Base-by-base conservation (phyloP, 2,113 vertebrate genomes). In the Theropithecus gelada region DNA sequence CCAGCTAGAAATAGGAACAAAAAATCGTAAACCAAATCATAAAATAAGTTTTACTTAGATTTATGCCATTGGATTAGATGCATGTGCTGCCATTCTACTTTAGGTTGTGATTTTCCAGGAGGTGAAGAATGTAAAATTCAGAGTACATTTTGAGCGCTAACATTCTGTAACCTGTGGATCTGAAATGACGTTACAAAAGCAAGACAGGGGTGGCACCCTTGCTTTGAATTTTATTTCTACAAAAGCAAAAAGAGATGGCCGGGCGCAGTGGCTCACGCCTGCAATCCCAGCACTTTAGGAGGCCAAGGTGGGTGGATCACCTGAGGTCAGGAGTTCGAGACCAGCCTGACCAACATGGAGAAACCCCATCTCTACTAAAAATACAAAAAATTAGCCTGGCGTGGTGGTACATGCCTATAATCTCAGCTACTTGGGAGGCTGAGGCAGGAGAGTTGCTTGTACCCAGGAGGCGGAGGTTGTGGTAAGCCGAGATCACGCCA, bases 81-180 rank as follows among this genome's bases (percentile, higher is more conserved):
- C 6, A 75, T 30, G 23, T 43, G 17, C 23, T 30, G 11, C 55
- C 43, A 35, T 88, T 96, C 57, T 81, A 38, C 55, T n/a, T 75
- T 27, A 83, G 45, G 17, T 5, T 87, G 64, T 79, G 70, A 76
- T 81, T 96, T 96, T 87, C 57, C 76, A 78, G 90, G 93, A 93
- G 23, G 27, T 14, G 17, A 76, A 90, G 30, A 50, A 83, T 16
- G 30, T 32, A 75, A 87, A 75, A 48, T 57, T 79, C 75, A 93
- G 70, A 88, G 35, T 43, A 96, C 20, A 43, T 35, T 80, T 27
- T 91, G n/a, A 91, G 40, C 35, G 3, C 9, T 79, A 40, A 90
- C 92, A 64, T 30, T 35, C n/a, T 85, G 30, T n/a, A 78, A n/a
- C 14, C 45, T 87, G 6, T n/a, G 61, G n/a, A 6, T 85, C n/a